These are phyloP conservation scores for Epicauta chinensis DNA, from an alignment of 1,140 invertebrate genomes.

Conservation along the genomic window DNA sequence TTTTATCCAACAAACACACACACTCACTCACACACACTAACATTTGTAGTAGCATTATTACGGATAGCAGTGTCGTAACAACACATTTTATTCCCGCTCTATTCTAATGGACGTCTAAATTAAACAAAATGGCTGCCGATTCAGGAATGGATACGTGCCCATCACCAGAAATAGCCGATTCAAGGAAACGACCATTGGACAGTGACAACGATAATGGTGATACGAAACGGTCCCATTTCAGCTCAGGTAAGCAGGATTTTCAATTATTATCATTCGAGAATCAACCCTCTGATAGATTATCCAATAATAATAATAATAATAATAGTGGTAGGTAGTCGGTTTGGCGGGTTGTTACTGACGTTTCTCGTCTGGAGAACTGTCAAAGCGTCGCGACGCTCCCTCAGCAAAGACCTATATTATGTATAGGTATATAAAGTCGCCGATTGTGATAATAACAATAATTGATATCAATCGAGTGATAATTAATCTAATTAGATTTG, in stretches of 20 bases:
- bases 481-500: too few species aligned
- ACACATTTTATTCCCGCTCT: constrained; percentile 19
- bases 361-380: constrained; percentile 1
- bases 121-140: constrained; percentile 63
- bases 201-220: constrained; percentile 79
- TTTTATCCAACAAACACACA: too few species aligned
- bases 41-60: too few species aligned
- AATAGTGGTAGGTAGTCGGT: too few species aligned
- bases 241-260: constrained; percentile 71
- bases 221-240: constrained; percentile 83
- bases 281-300: too few species aligned
- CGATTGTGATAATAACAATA: too few species aligned
- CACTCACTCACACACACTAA: too few species aligned
- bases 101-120: constrained; percentile 33
- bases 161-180: constrained; percentile 73
- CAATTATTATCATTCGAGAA: too few species aligned
- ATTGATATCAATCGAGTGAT: too few species aligned
- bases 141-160: constrained; percentile 73
- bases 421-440: too few species aligned
- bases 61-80: constrained; percentile 5
- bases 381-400: constrained; percentile 4
- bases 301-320: too few species aligned
- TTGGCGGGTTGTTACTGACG: background rate
- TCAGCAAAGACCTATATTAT: too few species aligned
- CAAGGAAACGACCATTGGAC: constrained; percentile 80